phyloP scores from a whole-genome alignment of 2,113 vertebrate species.

The Xyrauchen texanus region DNA sequence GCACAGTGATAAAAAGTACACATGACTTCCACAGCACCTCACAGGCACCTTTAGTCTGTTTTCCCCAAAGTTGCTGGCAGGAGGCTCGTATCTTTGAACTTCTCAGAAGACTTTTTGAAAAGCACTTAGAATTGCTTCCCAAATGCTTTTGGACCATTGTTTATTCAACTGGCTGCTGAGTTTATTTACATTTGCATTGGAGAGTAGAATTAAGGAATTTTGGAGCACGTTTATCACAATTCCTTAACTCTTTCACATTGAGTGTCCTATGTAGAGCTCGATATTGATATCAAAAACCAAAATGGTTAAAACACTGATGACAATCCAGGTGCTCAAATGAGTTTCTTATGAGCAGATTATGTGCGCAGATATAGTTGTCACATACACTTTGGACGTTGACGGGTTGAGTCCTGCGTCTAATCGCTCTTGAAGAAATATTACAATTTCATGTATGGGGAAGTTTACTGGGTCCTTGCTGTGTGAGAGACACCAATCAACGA shows the following conservation, averaged over 20 bases:
- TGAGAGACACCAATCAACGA: too few species aligned
- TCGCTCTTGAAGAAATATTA: too few species aligned
- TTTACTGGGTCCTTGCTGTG: too few species aligned
- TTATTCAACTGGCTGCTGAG: constrained; percentile 5
- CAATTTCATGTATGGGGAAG: too few species aligned
- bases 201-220: not conserved
- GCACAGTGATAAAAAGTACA: constrained; percentile 61
- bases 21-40: constrained; percentile 55
- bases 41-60: constrained; percentile 60
- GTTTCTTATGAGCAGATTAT: not conserved
- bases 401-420: too few species aligned
- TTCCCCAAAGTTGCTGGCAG: constrained; percentile 28
- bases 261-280: not conserved
- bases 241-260: too few species aligned
- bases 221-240: not conserved
- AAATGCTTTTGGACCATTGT: constrained; percentile 25
- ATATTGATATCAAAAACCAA: not conserved
- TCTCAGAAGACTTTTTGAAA: constrained; percentile 15
- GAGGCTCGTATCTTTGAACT: constrained; percentile 35
- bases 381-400: too few species aligned
- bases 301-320: not conserved
- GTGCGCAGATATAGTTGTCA: too few species aligned
- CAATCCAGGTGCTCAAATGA: constrained; percentile 1
- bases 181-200: not conserved
- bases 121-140: constrained; percentile 12